Conservation (phyloP, 2,888 invertebrate species). For the Strigamia transsilvanica region DNA sequence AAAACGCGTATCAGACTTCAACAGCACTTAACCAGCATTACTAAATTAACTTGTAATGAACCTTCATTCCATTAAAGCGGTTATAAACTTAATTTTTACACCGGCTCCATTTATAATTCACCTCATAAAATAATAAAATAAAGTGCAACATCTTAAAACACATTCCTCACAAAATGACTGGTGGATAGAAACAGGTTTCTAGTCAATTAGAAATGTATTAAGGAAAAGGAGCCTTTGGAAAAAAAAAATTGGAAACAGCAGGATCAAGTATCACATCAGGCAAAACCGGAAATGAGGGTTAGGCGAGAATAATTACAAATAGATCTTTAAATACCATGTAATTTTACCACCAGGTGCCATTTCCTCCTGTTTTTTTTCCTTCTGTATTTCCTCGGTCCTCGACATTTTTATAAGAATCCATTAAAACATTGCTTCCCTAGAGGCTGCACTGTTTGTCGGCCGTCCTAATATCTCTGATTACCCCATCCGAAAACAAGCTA, state of each 20-base stretch:
- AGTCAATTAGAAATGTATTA: conserved; percentile 25
- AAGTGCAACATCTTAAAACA: conserved; percentile 21
- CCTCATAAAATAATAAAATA: conserved; percentile 30
- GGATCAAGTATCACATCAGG: too few relatives aligned
- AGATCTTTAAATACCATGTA: neutral
- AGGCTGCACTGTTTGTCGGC: conserved; percentile 9
- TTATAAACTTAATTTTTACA: conserved; percentile 30
- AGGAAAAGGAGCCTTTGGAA: neutral
- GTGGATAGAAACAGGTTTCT: neutral
- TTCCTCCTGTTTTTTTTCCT: neutral
- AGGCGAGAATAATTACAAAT: neutral
- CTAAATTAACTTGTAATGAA: conserved; percentile 30
- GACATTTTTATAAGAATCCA: neutral
- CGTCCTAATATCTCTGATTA: conserved; percentile 52
- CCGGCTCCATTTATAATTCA: conserved; percentile 21
- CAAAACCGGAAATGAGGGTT: neutral
- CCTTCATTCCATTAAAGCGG: conserved; percentile 30
- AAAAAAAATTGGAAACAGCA: neutral
- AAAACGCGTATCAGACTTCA: conserved; percentile 30
- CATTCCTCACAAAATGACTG: conserved; percentile 1
- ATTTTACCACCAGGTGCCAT: neutral
- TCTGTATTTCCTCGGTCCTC: neutral
- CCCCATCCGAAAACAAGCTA: conserved; percentile 52
- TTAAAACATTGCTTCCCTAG: neutral
- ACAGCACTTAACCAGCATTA: conserved; percentile 18